Percentiles rank a stretch among this genome's conserved stretches.
These are phyloP conservation scores for Mustela lutreola DNA, from an alignment of 2,113 vertebrate genomes.

Conservation along the genomic window DNA sequence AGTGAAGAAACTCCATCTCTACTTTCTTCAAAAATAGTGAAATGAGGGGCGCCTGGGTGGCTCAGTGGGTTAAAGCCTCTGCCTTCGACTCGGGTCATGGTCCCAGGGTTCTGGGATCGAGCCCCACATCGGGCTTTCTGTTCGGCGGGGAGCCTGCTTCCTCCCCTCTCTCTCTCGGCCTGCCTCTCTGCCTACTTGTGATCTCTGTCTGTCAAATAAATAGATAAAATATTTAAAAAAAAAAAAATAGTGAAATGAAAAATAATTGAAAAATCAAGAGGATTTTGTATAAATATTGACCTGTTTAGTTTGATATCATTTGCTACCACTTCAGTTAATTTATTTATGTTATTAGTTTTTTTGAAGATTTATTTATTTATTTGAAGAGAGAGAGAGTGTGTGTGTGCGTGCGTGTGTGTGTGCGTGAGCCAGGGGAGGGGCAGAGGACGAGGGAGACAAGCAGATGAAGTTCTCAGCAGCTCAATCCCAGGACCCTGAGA, in stretches of 20 bases:
- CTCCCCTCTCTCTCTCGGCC: too few species aligned
- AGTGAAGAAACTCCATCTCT: not conserved
- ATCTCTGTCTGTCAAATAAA: too few species aligned
- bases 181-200: too few species aligned
- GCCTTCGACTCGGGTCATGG: too few species aligned
- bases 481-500: not conserved
- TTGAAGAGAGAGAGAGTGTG: not conserved
- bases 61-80: too few species aligned
- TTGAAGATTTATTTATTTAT: not conserved
- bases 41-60: too few species aligned
- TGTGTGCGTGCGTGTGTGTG: too few species aligned
- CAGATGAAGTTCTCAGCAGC: not conserved
- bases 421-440: not conserved
- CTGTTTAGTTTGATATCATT: not conserved
- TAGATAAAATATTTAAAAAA: too few species aligned
- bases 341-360: not conserved
- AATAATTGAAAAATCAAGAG: not conserved
- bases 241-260: slow-evolving; percentile 28
- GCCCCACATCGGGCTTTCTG: too few species aligned
- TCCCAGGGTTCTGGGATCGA: too few species aligned
- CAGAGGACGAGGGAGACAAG: not conserved
- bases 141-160: too few species aligned
- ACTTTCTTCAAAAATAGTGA: not conserved
- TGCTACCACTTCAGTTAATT: not conserved
- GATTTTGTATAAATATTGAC: not conserved